A percentile compares a stretch with the other conserved stretches of the same genome.
Conservation (phyloP, 2,113 vertebrate species). For the Fukomys damarensis region DNA sequence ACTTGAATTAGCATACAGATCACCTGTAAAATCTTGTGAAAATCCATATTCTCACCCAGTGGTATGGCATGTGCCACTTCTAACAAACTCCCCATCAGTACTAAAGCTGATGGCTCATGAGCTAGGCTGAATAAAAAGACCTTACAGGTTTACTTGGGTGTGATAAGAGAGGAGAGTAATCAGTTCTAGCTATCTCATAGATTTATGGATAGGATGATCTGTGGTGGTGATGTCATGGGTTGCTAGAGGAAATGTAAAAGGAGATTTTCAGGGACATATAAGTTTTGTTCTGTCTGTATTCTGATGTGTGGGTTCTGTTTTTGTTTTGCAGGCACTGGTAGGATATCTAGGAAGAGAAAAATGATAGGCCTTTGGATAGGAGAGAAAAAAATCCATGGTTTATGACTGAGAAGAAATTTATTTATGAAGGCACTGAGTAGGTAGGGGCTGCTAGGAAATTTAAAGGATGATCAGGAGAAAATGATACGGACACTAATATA, state of each 20-base stretch:
- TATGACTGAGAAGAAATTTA: not conserved
- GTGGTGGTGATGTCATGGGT: not conserved
- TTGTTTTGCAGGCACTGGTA: not conserved
- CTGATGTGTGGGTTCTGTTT: not conserved
- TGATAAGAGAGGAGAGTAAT: not conserved
- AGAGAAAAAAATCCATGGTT: not conserved
- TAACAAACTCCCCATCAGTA: not conserved
- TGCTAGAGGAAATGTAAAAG: not conserved
- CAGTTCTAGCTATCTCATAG: not conserved
- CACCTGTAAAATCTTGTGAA: not conserved
- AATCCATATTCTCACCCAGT: not conserved
- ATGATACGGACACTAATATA: not conserved
- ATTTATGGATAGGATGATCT: not conserved
- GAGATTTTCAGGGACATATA: not conserved
- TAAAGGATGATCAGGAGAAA: constrained; percentile 6
- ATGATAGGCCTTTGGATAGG: not conserved
- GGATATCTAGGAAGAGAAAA: constrained; percentile 33
- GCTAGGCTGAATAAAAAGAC: not conserved
- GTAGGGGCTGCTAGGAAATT: not conserved
- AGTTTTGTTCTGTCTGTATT: not conserved
- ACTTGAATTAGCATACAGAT: not conserved
- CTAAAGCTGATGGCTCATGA: not conserved
- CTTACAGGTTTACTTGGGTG: not conserved
- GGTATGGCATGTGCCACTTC: not conserved
- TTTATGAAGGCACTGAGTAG: not conserved